Conservation (phyloP, 2,888 invertebrate genomes). For the Tenthredo amoena region DNA sequence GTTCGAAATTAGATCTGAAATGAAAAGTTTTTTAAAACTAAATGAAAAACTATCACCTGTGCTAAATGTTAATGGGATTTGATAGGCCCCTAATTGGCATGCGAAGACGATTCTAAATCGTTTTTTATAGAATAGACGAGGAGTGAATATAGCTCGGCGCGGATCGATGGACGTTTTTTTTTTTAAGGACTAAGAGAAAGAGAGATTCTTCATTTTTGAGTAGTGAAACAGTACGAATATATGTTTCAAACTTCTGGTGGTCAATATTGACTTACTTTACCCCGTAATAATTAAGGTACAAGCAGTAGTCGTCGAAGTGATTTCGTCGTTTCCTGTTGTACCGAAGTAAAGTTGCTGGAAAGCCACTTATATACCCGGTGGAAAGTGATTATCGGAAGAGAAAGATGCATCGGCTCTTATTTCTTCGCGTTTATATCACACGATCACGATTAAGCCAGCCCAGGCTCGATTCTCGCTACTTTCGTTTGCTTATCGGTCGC, state of each 20-base stretch:
- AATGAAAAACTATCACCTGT: neutral
- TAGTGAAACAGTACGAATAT: neutral
- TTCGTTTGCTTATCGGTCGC: slow-evolving; percentile 50
- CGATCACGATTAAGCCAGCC: slow-evolving; percentile 13
- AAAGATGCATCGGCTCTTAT: slow-evolving; percentile 34
- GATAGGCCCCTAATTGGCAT: neutral
- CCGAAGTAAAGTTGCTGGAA: neutral
- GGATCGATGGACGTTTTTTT: too few species aligned
- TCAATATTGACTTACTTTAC: too few species aligned
- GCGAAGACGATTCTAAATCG: neutral
- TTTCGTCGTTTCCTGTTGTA: slow-evolving; percentile 11
- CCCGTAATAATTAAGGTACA: neutral
- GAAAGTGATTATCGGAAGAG: slow-evolving; percentile 42
- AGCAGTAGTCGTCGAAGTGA: neutral
- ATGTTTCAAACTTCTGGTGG: neutral
- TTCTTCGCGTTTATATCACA: neutral
- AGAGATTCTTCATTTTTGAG: neutral
- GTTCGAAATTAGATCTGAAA: neutral
- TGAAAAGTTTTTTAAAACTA: neutral
- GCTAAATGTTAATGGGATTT: neutral
- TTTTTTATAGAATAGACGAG: neutral
- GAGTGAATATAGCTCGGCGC: neutral
- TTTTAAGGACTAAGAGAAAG: too few species aligned
- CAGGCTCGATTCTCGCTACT: slow-evolving; percentile 40
- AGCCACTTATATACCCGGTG: neutral